Evolutionary conservation across 2,113 vertebrate genomes (phyloP).

Genomic region (Glaucidium brasilianum): DNA sequence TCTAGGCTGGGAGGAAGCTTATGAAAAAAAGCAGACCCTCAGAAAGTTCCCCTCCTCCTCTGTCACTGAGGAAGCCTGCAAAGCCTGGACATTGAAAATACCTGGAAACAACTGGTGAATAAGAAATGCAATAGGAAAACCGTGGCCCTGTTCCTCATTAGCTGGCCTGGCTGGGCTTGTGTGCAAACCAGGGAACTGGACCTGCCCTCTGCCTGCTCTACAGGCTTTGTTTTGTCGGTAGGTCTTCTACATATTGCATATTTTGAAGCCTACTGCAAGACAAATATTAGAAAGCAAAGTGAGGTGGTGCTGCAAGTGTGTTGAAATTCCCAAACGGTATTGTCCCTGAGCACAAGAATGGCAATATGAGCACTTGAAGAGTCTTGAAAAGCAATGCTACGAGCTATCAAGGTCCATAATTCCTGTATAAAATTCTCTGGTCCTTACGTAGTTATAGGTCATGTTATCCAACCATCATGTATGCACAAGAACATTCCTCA

Average conservation of each 20-base stretch:
- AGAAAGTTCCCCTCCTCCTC: not conserved
- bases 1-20: not conserved
- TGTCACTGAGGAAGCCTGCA: not conserved
- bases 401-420: not conserved
- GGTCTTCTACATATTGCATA: not conserved
- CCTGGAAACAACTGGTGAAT: not conserved
- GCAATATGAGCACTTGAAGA: not conserved
- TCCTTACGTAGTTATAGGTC: accelerated
- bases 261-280: not conserved
- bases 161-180: not conserved
- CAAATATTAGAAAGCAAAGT: not conserved
- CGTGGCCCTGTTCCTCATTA: not conserved
- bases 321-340: not conserved
- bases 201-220: not conserved
- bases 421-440: not conserved
- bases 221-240: not conserved
- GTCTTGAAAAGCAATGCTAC: not conserved
- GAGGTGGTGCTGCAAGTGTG: not conserved
- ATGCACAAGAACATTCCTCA: not conserved
- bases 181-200: not conserved
- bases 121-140: not conserved
- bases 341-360: not conserved
- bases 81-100: not conserved
- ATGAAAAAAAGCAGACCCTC: not conserved
- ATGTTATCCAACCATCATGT: not conserved